Conservation (phyloP, 1,140 invertebrate genomes). For the Drosophila mojavensis region DNA sequence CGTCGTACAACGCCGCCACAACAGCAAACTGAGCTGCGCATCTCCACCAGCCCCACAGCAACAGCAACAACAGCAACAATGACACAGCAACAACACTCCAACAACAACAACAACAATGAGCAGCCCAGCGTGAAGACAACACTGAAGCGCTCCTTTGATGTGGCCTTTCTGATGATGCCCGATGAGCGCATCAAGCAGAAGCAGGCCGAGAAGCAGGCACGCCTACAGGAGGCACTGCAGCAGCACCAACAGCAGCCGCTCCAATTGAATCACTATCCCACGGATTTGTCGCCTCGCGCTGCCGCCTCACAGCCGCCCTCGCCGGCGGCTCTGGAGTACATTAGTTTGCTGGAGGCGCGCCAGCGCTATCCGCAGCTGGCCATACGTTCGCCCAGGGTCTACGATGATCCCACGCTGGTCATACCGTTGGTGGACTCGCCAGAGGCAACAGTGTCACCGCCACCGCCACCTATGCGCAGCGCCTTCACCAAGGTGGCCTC, state of each 20-base stretch:
- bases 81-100: conserved; percentile 29
- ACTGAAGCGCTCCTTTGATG: conserved; percentile 92
- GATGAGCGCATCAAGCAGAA: conserved; percentile 91
- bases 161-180: conserved; percentile 93
- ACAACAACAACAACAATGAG: conserved; percentile 64
- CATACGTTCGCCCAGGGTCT: conserved; percentile 71
- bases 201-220: conserved; percentile 87
- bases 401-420: conserved; percentile 79
- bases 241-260: conserved; percentile 57
- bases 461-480: conserved; percentile 86
- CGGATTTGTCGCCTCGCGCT: conserved; percentile 63
- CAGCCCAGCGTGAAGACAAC: conserved; percentile 65
- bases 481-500: conserved; percentile 91
- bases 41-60: conserved; percentile 62
- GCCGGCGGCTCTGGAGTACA: conserved; percentile 66
- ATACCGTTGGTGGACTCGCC: conserved; percentile 65
- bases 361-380: conserved; percentile 75
- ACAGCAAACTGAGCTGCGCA: conserved; percentile 53
- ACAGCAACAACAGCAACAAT: conserved; percentile 30
- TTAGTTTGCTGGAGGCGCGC: conserved; percentile 70
- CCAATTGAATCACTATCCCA: conserved; percentile 57
- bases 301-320: conserved; percentile 65
- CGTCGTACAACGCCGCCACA: conserved; percentile 55
- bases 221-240: conserved; percentile 84
- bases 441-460: conserved; percentile 59